Evolutionary conservation across 2,113 vertebrate species (phyloP).

Genomic region (Glaucidium brasilianum): DNA sequence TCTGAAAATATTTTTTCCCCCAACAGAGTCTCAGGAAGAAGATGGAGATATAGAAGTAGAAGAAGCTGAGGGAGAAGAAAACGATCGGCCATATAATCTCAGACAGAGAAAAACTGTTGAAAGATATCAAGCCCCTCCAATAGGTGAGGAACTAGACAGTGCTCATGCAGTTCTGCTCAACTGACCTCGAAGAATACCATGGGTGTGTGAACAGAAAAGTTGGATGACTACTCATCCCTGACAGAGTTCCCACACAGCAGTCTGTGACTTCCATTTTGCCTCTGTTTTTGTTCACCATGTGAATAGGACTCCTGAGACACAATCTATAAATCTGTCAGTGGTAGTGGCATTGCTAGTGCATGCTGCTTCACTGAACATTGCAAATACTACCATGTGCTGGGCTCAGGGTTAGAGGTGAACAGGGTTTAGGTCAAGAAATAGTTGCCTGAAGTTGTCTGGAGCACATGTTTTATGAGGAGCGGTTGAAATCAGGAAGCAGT

Average conservation of each 20-base stretch:
- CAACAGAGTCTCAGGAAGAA: constrained; percentile 91
- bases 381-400: background rate
- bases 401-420: background rate
- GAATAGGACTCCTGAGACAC: too few relatives aligned
- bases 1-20: background rate
- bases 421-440: background rate
- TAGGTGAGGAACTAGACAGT: constrained; percentile 76
- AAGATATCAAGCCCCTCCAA: constrained; percentile 95
- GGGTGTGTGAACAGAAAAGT: background rate
- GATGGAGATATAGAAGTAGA: constrained; percentile 96
- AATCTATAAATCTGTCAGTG: background rate
- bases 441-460: background rate
- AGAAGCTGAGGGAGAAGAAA: constrained; percentile 94
- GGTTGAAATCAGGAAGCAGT: background rate
- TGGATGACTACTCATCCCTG: background rate
- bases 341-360: background rate
- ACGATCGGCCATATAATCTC: constrained; percentile 93
- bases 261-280: background rate
- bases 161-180: background rate
- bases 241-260: background rate
- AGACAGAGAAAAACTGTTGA: constrained; percentile 98
- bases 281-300: background rate
- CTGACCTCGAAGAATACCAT: background rate
- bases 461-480: too few relatives aligned
- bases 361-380: background rate